These are phyloP conservation scores for Junco hyemalis DNA, from an alignment of 2,113 vertebrate species.

Conservation along the genomic window DNA sequence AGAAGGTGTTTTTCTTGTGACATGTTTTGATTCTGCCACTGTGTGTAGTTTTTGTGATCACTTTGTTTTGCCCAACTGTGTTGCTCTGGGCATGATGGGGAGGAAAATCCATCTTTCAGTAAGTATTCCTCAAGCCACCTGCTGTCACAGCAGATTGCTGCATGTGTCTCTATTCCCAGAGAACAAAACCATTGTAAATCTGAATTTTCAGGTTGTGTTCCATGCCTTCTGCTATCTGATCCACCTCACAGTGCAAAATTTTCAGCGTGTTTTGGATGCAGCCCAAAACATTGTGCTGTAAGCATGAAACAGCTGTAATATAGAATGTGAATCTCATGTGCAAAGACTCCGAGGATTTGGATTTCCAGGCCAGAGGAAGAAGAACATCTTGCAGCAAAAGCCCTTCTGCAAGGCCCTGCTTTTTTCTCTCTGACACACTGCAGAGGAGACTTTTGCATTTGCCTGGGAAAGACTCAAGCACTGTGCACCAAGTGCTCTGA, in stretches of 20 bases:
- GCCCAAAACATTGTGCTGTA: background rate
- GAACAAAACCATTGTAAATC: background rate
- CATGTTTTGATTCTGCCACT: background rate
- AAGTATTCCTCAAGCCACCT: conserved; percentile 26
- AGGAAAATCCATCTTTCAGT: conserved; percentile 43
- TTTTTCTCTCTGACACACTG: background rate
- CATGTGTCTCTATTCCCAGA: background rate
- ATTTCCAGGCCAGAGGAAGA: background rate
- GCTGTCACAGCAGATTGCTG: conserved; percentile 36
- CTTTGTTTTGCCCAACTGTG: background rate
- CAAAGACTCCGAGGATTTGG: background rate
- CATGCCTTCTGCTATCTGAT: background rate
- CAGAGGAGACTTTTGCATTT: background rate
- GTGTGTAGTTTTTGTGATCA: background rate
- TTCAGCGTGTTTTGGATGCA: background rate
- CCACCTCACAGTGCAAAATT: background rate
- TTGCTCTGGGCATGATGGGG: background rate
- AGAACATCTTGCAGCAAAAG: background rate
- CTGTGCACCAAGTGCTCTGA: background rate
- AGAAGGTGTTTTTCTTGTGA: background rate
- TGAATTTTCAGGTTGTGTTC: background rate
- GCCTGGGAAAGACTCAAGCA: background rate
- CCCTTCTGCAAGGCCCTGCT: background rate
- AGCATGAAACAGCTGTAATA: background rate
- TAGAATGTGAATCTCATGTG: background rate